Conservation (phyloP, 2,113 vertebrate species). For the Malurus cyaneus region DNA sequence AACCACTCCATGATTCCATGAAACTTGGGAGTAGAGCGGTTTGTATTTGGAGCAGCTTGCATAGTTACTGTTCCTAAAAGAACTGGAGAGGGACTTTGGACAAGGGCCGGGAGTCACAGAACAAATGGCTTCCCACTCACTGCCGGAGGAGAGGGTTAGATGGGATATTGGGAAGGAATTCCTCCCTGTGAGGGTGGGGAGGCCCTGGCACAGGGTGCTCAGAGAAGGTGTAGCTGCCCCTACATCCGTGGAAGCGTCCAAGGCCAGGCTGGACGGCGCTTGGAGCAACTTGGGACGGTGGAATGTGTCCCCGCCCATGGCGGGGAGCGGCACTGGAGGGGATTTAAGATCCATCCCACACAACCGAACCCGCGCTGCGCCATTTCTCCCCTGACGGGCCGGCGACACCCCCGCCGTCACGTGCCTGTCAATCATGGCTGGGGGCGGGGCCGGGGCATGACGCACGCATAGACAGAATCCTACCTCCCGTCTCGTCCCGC, state of each 20-base stretch:
- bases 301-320: not conserved
- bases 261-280: too few relatives aligned
- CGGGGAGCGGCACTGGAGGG: too few relatives aligned
- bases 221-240: not conserved
- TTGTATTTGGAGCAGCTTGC: not conserved
- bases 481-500: accelerated
- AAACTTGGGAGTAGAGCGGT: not conserved
- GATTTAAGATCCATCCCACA: not conserved
- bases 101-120: not conserved
- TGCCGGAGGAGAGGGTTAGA: not conserved
- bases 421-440: not conserved
- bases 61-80: not conserved
- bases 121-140: not conserved
- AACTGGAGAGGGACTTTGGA: not conserved
- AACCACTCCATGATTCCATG: not conserved
- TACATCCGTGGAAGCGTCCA: not conserved
- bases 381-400: too few relatives aligned
- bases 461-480: not conserved
- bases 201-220: not conserved
- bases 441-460: accelerated
- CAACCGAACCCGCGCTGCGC: accelerated
- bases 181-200: not conserved
- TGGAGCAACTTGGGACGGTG: accelerated
- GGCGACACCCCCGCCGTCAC: accelerated
- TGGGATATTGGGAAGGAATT: not conserved